Conservation (phyloP, 1,140 invertebrate species). For the Alviniconcha marisindica region DNA sequence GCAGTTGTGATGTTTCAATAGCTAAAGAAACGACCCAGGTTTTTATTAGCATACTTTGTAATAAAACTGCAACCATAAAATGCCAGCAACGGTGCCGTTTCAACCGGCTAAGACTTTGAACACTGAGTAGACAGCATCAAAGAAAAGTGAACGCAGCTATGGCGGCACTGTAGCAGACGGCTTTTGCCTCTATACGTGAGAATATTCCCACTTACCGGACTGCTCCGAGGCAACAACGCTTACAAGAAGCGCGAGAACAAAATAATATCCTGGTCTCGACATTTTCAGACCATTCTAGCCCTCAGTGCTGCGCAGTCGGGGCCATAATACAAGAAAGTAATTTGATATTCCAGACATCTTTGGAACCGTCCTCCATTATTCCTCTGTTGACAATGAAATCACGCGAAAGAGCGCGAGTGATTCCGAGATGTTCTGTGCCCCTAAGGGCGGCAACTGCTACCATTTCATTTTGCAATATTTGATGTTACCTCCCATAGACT, state of each 20-base stretch:
- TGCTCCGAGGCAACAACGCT: conserved; percentile 9
- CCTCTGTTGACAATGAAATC: conserved; percentile 33
- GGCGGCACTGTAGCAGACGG: conserved; percentile 12
- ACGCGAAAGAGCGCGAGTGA: conserved; percentile 11
- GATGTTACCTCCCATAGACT: not conserved
- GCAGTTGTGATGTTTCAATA: too few species aligned
- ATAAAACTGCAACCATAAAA: too few species aligned
- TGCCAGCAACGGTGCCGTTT: too few species aligned
- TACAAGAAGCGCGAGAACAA: not conserved
- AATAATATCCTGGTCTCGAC: not conserved
- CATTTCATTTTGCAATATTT: not conserved
- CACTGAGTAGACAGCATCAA: not conserved
- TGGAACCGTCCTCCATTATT: conserved; percentile 26
- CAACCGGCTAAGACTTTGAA: too few species aligned
- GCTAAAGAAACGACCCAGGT: too few species aligned
- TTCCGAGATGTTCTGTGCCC: conserved; percentile 1
- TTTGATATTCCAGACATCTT: conserved; percentile 36
- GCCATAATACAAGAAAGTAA: conserved; percentile 23
- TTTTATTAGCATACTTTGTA: too few species aligned
- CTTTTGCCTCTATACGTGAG: not conserved
- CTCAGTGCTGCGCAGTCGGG: not conserved
- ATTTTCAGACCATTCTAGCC: not conserved
- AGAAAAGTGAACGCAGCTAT: not conserved
- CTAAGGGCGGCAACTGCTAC: too few species aligned
- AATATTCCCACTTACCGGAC: conserved; percentile 27